Evolutionary conservation across 2,797 vertebrate species (phyloP).

Genomic region (Malacoctenus gilli): DNA sequence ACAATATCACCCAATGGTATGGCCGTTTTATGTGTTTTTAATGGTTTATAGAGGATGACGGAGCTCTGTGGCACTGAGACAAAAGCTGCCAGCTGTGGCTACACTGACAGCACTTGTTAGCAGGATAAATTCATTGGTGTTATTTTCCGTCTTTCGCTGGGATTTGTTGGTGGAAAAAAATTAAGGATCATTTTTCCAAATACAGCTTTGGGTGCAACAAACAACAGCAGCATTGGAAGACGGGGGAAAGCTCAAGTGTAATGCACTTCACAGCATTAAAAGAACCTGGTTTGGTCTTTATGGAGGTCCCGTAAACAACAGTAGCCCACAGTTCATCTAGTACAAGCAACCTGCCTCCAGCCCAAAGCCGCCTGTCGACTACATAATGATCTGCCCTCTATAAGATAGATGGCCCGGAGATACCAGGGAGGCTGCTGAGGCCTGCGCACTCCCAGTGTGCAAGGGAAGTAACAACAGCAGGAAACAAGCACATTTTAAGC

Average conservation of each 20-base stretch:
- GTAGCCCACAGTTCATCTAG: conserved; percentile 66
- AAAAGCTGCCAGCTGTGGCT: conserved; percentile 26
- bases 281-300: conserved; percentile 42
- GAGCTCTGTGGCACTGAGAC: conserved; percentile 37
- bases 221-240: conserved; percentile 24
- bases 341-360: conserved; percentile 64
- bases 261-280: conserved; percentile 41
- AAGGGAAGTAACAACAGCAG: conserved; percentile 58
- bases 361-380: conserved; percentile 75
- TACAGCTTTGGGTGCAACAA: conserved; percentile 33
- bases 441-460: conserved; percentile 37
- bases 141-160: conserved; percentile 29
- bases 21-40: conserved; percentile 49
- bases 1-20: conserved; percentile 21
- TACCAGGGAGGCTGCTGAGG: conserved; percentile 61
- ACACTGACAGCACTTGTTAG: conserved; percentile 44
- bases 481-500: conserved; percentile 57
- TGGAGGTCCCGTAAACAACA: conserved; percentile 61
- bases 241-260: conserved; percentile 22
- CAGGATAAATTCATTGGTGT: conserved; percentile 31
- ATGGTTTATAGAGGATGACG: conserved; percentile 30
- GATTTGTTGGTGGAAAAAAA: conserved; percentile 21
- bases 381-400: conserved; percentile 78
- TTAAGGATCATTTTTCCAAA: conserved; percentile 29
- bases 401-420: conserved; percentile 80